Evolutionary conservation across 2,888 invertebrate genomes (phyloP), one percentile per base, ranked within the genome.

Genomic region (Lissocephala sabroskyi): DNA sequence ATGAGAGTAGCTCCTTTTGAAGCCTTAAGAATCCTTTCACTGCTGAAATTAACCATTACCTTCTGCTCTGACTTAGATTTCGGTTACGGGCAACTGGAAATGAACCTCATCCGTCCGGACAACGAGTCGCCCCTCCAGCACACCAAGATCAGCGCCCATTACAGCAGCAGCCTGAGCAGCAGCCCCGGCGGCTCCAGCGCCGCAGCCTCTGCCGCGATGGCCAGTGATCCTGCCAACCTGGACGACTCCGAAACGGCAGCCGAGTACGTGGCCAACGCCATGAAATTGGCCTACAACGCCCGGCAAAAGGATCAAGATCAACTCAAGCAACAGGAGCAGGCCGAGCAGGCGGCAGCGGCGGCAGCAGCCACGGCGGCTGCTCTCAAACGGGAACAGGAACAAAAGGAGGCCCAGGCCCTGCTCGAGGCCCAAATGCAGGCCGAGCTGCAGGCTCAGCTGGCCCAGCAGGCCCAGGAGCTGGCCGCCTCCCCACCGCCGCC

Each of bases 191-290:
- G 66, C 6, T 42, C 29, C n/a, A 49, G 36, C 3, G 9, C 45
- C 3, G 44, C 44, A 3, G 52, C 59, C 49, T 48, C 49, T 51
- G 54, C 49, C 4, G 36, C 53, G 17, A 49, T 14, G 9, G 43
- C 54, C n/a, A 53, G 62, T 36, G 50, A 66, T 45, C 26, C 55
- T 10, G 45, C 45, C 16, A 32, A 65, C 1, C 41, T 81, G 26
- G 82, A 82, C 41, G 81, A 83, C 18, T 65, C 80, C 1, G 74
- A 79, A 52, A 79, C 84, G 7, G 85, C 84, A 1, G 82, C 81
- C 17, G 84, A 84, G 48, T 84, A 84, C 54, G 84, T 84, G 47
- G 77, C 76, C 11, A 84, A 83, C 49, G 84, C 84, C 39, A 77
- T 84, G 62, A 74, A 82, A 54, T 49, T 82, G 64, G 78, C 78